Evolutionary conservation across 2,113 vertebrate species (phyloP).

Genomic region (Ornithorhynchus anatinus): DNA sequence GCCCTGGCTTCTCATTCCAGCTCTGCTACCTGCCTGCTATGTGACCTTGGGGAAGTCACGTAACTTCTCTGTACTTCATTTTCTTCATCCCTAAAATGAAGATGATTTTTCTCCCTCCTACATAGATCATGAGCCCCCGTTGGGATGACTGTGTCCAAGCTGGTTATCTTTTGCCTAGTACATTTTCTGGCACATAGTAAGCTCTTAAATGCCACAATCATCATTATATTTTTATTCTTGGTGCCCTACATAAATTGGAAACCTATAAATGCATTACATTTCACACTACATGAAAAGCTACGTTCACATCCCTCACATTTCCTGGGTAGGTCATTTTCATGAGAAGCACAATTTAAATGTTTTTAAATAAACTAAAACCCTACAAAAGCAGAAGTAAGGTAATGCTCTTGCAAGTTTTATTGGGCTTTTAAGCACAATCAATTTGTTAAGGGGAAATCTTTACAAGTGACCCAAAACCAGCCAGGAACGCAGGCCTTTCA

Average conservation of each 20-base stretch:
- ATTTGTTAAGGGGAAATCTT: slow-evolving; percentile 52
- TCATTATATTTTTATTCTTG: too few relatives aligned
- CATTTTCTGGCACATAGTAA: too few relatives aligned
- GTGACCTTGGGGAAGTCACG: too few relatives aligned
- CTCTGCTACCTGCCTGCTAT: too few relatives aligned
- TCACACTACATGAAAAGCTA: slow-evolving; percentile 1
- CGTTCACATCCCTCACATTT: slow-evolving; percentile 29
- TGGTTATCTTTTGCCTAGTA: too few relatives aligned
- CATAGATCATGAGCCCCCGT: too few relatives aligned
- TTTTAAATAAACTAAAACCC: slow-evolving; percentile 52
- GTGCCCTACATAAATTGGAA: background rate
- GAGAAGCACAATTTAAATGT: slow-evolving; percentile 51
- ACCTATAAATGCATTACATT: slow-evolving; percentile 19
- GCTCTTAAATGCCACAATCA: too few relatives aligned
- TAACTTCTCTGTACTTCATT: too few relatives aligned
- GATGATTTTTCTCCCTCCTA: too few relatives aligned
- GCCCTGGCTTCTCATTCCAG: too few relatives aligned
- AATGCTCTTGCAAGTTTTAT: slow-evolving; percentile 47
- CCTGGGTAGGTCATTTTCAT: slow-evolving; percentile 51
- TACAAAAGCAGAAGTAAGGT: slow-evolving; percentile 20
- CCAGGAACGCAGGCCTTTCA: slow-evolving; percentile 13
- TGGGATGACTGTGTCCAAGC: too few relatives aligned
- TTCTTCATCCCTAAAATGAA: too few relatives aligned
- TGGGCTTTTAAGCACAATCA: slow-evolving; percentile 54
- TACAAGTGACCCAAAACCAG: slow-evolving; percentile 29